These are phyloP conservation scores for Campoplex capitator DNA, from an alignment of 2,888 invertebrate genomes.

Conservation along the genomic window DNA sequence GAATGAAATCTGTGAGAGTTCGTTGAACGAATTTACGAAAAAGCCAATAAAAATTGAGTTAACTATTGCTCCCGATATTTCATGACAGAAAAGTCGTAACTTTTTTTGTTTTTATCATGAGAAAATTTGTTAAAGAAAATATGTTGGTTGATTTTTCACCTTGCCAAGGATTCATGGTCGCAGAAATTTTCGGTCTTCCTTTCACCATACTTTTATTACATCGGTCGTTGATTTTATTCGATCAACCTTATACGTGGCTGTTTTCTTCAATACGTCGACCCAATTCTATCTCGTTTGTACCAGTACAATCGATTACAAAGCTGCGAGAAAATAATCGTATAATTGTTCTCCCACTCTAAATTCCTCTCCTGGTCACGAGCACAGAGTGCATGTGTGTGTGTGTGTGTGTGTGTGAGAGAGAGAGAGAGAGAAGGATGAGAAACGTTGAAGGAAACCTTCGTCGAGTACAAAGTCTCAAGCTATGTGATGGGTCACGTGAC, in stretches of 20 bases:
- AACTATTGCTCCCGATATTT: background rate
- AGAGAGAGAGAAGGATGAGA: background rate
- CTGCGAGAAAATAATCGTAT: conserved; percentile 41
- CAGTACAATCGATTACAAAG: conserved; percentile 40
- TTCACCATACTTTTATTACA: background rate
- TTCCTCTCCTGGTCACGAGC: conserved; percentile 31
- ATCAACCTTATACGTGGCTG: background rate
- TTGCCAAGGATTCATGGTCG: background rate
- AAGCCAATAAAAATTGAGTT: background rate
- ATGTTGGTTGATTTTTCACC: background rate
- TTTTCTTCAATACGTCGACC: conserved; percentile 28
- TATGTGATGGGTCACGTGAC: conserved; percentile 32
- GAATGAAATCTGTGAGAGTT: background rate
- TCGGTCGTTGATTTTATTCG: background rate
- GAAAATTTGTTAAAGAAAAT: background rate
- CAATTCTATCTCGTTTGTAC: conserved; percentile 30
- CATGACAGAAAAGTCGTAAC: background rate
- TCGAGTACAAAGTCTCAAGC: conserved; percentile 44
- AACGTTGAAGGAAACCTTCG: conserved; percentile 8
- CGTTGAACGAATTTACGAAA: background rate
- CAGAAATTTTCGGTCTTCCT: background rate
- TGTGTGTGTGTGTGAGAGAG: background rate
- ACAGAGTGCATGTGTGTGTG: conserved; percentile 26
- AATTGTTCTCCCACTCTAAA: conserved; percentile 35
- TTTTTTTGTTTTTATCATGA: background rate